Evolutionary conservation across 1,140 invertebrate species (phyloP).

Genomic region (Limonius californicus): DNA sequence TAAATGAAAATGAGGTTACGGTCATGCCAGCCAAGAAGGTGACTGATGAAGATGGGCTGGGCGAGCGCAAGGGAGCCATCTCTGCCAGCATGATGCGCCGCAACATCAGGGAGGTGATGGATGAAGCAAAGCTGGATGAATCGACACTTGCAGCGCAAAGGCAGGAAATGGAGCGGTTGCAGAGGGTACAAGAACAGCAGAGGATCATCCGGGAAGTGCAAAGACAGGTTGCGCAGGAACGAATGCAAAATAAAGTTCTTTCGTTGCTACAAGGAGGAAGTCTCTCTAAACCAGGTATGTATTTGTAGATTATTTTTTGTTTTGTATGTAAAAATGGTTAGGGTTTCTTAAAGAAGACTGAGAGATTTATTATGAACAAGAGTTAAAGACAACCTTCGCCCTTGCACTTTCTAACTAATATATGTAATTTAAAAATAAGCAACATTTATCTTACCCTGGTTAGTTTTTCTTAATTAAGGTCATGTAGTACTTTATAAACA

Average conservation of each 20-base stretch:
- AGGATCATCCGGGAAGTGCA: conserved; percentile 73
- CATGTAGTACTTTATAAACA: too few relatives aligned
- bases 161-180: conserved; percentile 84
- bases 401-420: too few relatives aligned
- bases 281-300: conserved; percentile 45
- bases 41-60: conserved; percentile 35
- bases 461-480: too few relatives aligned
- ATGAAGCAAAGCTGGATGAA: conserved; percentile 86
- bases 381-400: too few relatives aligned
- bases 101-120: conserved; percentile 89
- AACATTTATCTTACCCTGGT: too few relatives aligned
- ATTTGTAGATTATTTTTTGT: too few relatives aligned
- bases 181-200: conserved; percentile 80
- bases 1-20: conserved; percentile 41
- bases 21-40: conserved; percentile 41
- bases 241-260: conserved; percentile 64
- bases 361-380: too few relatives aligned
- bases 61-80: conserved; percentile 47
- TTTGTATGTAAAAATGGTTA: too few relatives aligned
- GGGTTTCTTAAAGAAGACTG: too few relatives aligned
- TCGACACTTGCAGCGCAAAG: conserved; percentile 88
- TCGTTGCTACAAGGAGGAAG: conserved; percentile 65
- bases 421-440: too few relatives aligned
- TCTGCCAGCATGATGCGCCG: conserved; percentile 68
- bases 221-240: conserved; percentile 65